Evolutionary conservation across 2,797 vertebrate genomes (phyloP).

Genomic region (Chelidonichthys spinosus): DNA sequence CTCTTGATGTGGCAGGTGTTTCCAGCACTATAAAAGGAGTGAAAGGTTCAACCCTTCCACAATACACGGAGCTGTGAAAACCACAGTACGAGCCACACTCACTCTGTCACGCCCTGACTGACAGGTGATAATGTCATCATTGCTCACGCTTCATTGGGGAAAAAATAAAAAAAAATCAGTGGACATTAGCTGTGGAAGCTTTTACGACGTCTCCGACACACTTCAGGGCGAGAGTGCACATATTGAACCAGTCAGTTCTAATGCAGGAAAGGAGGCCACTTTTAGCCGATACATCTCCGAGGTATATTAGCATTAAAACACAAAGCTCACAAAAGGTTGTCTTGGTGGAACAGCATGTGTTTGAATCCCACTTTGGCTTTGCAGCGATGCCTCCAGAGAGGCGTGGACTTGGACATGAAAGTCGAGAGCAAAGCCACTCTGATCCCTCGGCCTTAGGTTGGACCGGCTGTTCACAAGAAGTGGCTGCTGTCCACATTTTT

Average conservation of each 20-base stretch:
- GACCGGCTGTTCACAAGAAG: constrained; percentile 24
- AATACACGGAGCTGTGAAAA: constrained; percentile 39
- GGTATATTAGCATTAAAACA: constrained; percentile 27
- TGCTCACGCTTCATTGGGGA: constrained; percentile 50
- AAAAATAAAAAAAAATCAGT: constrained; percentile 36
- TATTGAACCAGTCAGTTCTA: constrained; percentile 51
- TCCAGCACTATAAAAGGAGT: constrained; percentile 22
- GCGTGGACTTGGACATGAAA: constrained; percentile 31
- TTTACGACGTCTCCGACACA: constrained; percentile 55
- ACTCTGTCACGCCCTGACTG: constrained; percentile 22
- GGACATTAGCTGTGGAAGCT: constrained; percentile 35
- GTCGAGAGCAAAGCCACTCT: constrained; percentile 29
- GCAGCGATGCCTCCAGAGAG: neutral
- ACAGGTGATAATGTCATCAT: constrained; percentile 60
- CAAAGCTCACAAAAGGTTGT: constrained; percentile 19
- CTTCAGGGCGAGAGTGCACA: constrained; percentile 44
- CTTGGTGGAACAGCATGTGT: constrained; percentile 15
- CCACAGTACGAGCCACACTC: constrained; percentile 19
- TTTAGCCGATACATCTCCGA: constrained; percentile 36
- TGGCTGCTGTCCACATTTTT: constrained; percentile 34
- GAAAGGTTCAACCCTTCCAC: constrained; percentile 33
- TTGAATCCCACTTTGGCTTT: constrained; percentile 33
- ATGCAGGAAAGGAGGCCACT: constrained; percentile 26
- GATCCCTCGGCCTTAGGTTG: constrained; percentile 30
- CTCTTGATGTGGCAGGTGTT: constrained; percentile 50